Evolutionary conservation across 2,113 vertebrate genomes (phyloP).

Genomic region (Saccopteryx bilineata): DNA sequence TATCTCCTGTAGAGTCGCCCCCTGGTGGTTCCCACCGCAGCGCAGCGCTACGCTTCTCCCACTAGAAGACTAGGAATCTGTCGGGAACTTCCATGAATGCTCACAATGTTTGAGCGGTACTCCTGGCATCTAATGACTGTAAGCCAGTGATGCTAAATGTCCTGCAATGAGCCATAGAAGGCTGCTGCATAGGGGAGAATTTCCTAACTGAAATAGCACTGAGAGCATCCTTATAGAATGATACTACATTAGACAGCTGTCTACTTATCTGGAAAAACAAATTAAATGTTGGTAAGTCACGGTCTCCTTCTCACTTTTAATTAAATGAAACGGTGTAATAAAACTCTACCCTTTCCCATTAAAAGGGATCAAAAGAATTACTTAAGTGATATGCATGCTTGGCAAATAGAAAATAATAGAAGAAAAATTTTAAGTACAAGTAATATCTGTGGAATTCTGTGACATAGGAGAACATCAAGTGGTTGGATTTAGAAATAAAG

Average conservation of each 20-base stretch:
- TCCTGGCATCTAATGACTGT: background rate
- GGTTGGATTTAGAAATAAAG: background rate
- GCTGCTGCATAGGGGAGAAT: background rate
- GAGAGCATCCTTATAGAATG: background rate
- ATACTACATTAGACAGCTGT: background rate
- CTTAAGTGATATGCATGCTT: background rate
- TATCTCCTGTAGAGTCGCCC: background rate
- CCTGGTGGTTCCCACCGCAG: background rate
- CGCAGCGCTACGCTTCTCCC: background rate
- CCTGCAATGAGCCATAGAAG: background rate
- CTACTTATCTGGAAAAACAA: background rate
- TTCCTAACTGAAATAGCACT: background rate
- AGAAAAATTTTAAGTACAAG: conserved; percentile 19
- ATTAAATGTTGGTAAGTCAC: background rate
- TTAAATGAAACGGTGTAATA: background rate
- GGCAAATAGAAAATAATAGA: background rate
- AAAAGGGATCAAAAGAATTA: background rate
- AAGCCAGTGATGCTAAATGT: background rate
- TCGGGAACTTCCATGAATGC: background rate
- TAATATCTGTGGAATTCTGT: background rate
- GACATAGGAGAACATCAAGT: background rate
- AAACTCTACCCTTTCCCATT: background rate
- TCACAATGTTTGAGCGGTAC: background rate
- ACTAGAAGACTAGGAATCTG: background rate
- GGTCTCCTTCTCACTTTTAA: conserved; percentile 13